These are phyloP conservation scores for Ataeniobius toweri DNA, from an alignment of 2,797 vertebrate species.

Conservation along the genomic window DNA sequence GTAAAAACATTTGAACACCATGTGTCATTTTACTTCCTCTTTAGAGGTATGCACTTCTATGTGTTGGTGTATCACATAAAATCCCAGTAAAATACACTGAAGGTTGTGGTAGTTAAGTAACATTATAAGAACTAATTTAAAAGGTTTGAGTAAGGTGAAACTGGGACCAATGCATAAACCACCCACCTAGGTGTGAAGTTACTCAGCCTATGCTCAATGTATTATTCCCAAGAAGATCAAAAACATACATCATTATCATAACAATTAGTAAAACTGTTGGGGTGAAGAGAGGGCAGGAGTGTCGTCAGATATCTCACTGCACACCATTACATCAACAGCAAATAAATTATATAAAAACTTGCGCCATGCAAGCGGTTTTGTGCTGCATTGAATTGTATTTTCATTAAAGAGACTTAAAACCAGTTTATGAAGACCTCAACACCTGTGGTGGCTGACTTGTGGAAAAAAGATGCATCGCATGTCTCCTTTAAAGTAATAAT, in stretches of 20 bases:
- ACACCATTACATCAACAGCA: too few relatives aligned
- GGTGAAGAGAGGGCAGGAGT: too few relatives aligned
- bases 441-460: too few relatives aligned
- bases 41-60: neutral
- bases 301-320: too few relatives aligned
- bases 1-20: neutral
- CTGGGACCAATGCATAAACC: too few relatives aligned
- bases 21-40: neutral
- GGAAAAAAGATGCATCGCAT: neutral
- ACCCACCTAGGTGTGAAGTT: too few relatives aligned
- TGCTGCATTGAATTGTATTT: neutral
- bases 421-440: neutral
- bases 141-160: too few relatives aligned
- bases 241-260: neutral
- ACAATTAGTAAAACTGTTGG: too few relatives aligned
- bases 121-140: too few relatives aligned
- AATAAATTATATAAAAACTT: too few relatives aligned
- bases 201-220: neutral
- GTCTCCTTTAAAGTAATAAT: neutral
- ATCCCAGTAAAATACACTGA: neutral
- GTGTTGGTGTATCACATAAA: neutral
- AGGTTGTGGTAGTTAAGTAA: neutral
- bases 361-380: neutral
- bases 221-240: neutral
- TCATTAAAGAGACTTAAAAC: neutral